Percentiles rank a stretch among this genome's conserved stretches.
Conservation (phyloP, 2,797 vertebrate genomes). For the Pagetopsis macropterus region DNA sequence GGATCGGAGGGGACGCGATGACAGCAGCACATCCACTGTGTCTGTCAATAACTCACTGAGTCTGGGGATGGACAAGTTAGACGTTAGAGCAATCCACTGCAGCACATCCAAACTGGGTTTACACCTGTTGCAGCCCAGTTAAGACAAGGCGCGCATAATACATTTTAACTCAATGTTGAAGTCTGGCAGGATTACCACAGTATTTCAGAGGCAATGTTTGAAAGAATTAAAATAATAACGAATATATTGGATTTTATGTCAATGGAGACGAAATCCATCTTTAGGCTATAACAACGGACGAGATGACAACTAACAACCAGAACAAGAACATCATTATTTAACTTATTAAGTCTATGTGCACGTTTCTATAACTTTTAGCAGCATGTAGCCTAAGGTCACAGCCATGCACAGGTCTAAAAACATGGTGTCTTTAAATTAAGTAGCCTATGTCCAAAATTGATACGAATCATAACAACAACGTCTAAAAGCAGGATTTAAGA, state of each 20-base stretch:
- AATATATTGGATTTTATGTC: background rate
- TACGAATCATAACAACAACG: background rate
- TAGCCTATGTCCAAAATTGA: too few relatives aligned
- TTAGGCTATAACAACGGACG: background rate
- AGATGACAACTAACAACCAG: background rate
- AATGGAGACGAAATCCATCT: background rate
- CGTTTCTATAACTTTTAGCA: background rate
- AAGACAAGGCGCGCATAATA: background rate
- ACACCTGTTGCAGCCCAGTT: constrained; percentile 51
- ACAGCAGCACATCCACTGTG: constrained; percentile 50
- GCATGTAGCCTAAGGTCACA: too few relatives aligned
- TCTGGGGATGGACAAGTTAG: constrained; percentile 10
- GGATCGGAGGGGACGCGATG: constrained; percentile 60
- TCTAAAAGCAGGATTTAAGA: too few relatives aligned
- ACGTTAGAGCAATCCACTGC: constrained; percentile 25
- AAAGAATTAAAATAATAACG: background rate
- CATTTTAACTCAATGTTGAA: background rate
- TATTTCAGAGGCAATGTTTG: background rate
- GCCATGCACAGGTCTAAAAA: background rate
- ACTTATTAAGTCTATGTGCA: background rate
- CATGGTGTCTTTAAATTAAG: background rate
- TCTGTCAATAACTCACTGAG: constrained; percentile 40
- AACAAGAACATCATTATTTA: background rate
- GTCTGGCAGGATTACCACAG: background rate
- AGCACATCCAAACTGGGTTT: background rate